These are phyloP conservation scores for Agrochola circellaris DNA, from an alignment of 2,888 invertebrate species.

Conservation along the genomic window DNA sequence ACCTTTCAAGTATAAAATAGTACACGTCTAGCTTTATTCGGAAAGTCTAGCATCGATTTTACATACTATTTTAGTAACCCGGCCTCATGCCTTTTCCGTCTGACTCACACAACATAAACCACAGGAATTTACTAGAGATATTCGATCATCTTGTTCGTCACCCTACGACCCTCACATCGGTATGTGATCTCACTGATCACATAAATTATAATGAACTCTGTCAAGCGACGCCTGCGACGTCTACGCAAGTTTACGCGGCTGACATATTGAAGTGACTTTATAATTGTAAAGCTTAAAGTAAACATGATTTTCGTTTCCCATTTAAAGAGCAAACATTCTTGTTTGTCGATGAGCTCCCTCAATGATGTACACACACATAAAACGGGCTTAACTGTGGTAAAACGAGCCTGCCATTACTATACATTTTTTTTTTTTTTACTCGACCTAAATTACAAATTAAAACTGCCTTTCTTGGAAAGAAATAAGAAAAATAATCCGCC, in stretches of 20 bases:
- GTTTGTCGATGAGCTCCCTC: constrained; percentile 75
- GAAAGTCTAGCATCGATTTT: constrained; percentile 56
- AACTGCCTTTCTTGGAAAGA: constrained; percentile 42
- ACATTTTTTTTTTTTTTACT: constrained; percentile 45
- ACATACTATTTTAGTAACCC: constrained; percentile 48
- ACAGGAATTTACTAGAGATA: constrained; percentile 22
- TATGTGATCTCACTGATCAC: constrained; percentile 39
- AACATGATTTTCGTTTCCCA: constrained; percentile 82
- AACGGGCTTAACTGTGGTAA: constrained; percentile 69
- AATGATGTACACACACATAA: constrained; percentile 71
- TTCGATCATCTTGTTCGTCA: constrained; percentile 24
- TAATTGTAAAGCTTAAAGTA: constrained; percentile 80
- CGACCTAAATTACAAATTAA: constrained; percentile 57
- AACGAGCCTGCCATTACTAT: constrained; percentile 61
- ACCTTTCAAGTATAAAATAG: constrained; percentile 48
- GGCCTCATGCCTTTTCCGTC: constrained; percentile 23
- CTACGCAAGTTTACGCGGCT: constrained; percentile 47
- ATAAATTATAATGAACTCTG: constrained; percentile 65
- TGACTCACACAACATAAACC: constrained; percentile 17
- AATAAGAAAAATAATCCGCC: constrained; percentile 49
- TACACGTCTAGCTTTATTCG: constrained; percentile 30
- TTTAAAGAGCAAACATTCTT: constrained; percentile 77
- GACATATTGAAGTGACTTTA: constrained; percentile 71
- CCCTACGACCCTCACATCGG: constrained; percentile 13
- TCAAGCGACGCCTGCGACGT: constrained; percentile 52